Evolutionary conservation across 2,797 vertebrate species (phyloP).

Genomic region (Pseudopleuronectes americanus): DNA sequence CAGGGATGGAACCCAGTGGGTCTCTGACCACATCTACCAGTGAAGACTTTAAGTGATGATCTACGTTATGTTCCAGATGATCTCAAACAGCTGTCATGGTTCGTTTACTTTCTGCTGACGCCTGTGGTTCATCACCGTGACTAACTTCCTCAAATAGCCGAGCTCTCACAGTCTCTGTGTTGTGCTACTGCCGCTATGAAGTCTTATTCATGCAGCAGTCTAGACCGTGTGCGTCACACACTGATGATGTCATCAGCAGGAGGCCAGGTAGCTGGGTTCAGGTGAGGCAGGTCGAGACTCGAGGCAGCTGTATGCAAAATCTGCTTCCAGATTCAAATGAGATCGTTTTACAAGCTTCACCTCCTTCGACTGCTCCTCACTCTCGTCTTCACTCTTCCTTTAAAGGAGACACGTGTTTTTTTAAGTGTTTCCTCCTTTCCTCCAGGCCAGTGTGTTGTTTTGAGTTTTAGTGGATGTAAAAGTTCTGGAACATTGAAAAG

Average conservation of each 20-base stretch:
- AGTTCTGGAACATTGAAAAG: too few species aligned
- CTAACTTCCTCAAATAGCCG: background rate
- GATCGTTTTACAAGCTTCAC: too few species aligned
- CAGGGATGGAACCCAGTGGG: too few species aligned
- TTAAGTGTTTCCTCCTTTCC: too few species aligned
- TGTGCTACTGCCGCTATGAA: background rate
- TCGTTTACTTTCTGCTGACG: conserved; percentile 5
- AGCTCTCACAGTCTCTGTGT: background rate
- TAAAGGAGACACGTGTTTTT: too few species aligned
- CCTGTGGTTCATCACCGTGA: background rate
- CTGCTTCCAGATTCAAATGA: too few species aligned
- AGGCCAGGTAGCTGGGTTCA: background rate
- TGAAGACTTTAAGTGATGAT: background rate
- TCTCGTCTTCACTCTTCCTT: too few species aligned
- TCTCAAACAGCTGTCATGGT: background rate
- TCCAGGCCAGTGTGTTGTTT: too few species aligned
- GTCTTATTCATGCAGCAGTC: conserved; percentile 29
- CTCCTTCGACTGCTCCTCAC: too few species aligned
- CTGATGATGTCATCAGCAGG: conserved; percentile 39
- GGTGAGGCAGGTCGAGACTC: conserved; percentile 15
- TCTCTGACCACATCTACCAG: too few species aligned
- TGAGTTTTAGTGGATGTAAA: too few species aligned
- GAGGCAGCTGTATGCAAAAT: background rate
- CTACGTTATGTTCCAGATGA: background rate
- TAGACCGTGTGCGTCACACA: conserved; percentile 28